phyloP scores from a whole-genome alignment of 2,797 vertebrate genomes.

The Manis pentadactyla region DNA sequence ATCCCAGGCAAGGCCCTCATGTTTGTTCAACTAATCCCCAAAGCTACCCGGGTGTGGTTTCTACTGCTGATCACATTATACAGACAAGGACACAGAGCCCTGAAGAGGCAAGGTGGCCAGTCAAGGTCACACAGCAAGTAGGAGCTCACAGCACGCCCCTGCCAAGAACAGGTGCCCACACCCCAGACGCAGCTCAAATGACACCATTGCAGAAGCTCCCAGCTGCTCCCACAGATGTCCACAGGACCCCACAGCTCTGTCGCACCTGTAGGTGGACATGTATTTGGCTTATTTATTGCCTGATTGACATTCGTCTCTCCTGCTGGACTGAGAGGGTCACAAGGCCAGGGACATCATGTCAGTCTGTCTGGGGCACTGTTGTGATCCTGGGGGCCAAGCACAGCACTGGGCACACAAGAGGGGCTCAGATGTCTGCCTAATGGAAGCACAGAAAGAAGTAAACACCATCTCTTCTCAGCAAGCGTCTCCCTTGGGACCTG shows the following conservation, averaged over 20 bases:
- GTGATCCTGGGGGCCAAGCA: not conserved
- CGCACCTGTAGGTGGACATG: not conserved
- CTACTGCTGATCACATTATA: not conserved
- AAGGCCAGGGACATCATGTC: rapidly evolving
- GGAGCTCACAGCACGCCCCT: not conserved
- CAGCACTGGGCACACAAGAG: rapidly evolving
- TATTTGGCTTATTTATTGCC: not conserved
- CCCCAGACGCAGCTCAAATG: not conserved
- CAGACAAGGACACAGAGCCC: not conserved
- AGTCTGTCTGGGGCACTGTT: not conserved
- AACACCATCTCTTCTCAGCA: not conserved
- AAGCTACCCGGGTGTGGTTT: not conserved
- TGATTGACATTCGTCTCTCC: rapidly evolving
- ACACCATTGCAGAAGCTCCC: not conserved
- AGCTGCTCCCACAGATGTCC: too few relatives aligned
- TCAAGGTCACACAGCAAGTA: not conserved
- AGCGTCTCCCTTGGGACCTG: not conserved
- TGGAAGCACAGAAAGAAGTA: rapidly evolving
- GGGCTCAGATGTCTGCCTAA: rapidly evolving
- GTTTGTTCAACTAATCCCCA: not conserved
- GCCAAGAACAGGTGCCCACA: not conserved
- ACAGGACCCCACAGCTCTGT: too few relatives aligned
- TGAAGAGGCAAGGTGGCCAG: not conserved
- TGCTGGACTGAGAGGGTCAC: not conserved
- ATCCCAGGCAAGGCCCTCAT: not conserved